A percentile compares a stretch with the other conserved stretches of the same genome.
phyloP scores from a whole-genome alignment of 2,113 vertebrate species.

The Lycocorax pyrrhopterus region DNA sequence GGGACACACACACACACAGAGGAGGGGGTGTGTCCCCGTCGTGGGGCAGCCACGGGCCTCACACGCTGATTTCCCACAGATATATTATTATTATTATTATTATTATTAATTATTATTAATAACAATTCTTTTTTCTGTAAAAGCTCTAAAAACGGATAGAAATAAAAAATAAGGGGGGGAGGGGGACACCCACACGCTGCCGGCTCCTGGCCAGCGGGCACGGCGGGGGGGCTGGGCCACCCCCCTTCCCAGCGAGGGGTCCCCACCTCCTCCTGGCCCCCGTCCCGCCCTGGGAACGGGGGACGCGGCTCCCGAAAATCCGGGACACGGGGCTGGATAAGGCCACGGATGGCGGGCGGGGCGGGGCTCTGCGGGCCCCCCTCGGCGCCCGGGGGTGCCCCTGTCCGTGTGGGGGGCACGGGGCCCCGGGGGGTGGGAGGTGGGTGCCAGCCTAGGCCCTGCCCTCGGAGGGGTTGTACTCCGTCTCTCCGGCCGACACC shows the following conservation, averaged over 20 bases:
- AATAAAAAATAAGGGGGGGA: neutral
- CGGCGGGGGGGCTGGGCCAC: neutral
- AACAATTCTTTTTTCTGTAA: neutral
- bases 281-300: rapidly evolving
- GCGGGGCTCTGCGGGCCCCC: neutral
- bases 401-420: too few species aligned
- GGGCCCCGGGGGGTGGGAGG: neutral
- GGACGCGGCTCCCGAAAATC: neutral
- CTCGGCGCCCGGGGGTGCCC: neutral
- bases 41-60: neutral
- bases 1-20: neutral
- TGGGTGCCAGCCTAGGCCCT: neutral
- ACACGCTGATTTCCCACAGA: neutral
- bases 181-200: neutral
- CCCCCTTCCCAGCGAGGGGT: neutral
- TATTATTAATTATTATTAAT: neutral
- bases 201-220: neutral
- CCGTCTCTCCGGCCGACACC: conserved; percentile 90
- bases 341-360: neutral
- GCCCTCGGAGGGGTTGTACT: conserved; percentile 81
- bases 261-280: neutral
- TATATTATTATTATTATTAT: neutral
- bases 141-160: conserved; percentile 14
- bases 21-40: neutral
- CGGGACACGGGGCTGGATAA: neutral